Evolutionary conservation across 2,113 vertebrate genomes (phyloP), one percentile per base, ranked within the genome.

Genomic region (Catharus bicknelli): DNA sequence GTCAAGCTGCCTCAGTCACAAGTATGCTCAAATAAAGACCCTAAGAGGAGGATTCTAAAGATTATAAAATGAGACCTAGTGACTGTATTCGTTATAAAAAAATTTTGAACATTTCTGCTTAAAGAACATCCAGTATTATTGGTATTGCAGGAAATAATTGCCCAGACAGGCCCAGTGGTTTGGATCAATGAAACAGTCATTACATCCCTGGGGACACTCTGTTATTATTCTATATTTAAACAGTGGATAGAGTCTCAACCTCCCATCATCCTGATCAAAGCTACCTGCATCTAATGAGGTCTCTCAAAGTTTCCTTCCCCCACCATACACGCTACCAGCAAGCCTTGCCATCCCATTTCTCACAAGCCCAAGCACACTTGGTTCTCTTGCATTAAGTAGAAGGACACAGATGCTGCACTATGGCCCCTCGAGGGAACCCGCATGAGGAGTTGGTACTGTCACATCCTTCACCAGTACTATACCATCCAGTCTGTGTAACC

Each of bases 101-200:
- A 63, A 22, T 2, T 17, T 9, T 1, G 3, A 94, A 58, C 26
- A n/a, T 87, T 62, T 78, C 67, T 93, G 29, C 67, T 72, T 55
- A 68, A 89, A 93, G 50, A 83, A 77, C 59, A 90, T 70, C 42
- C 42, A 79, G 45, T 74, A 42, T 86, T 85, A 88, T 22, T 55
- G 61, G 17, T 62, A 62, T 34, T 78, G 51, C 54, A 95, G 76
- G 66, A 80, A 69, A 55, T 67, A 95, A 88, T 76, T 93, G 86
- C 66, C 67, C 38, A 83, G 83, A 68, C 66, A 76, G 48, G 78
- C 57, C 57, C 50, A 40, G 70, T 63, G 32, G 38, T 64, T 84
- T 85, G 55, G 74, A 92, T 92, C 92, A 92, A 87, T 95, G 50
- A 68, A 68, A 73, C 63, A 92, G 61, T 32, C 55, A 72, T 90